Evolutionary conservation across 1,140 invertebrate genomes (phyloP).

Genomic region (Euura saliciscinereae): DNA sequence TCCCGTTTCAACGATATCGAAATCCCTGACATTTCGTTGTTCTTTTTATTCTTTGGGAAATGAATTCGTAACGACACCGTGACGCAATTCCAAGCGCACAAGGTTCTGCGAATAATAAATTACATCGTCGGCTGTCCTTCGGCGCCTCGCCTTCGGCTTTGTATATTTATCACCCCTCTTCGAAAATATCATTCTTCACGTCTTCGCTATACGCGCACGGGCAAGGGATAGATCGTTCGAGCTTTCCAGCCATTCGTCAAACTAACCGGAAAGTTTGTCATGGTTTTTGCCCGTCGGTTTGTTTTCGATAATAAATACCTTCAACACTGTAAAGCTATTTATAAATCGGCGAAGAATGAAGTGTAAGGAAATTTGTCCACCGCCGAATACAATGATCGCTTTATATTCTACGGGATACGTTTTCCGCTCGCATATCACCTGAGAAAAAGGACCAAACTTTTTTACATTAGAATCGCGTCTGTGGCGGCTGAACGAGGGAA

Average conservation of each 20-base stretch:
- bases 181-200: conserved; percentile 1
- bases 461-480: too few species aligned
- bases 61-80: conserved; percentile 2
- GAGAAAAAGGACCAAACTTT: too few species aligned
- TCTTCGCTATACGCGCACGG: background rate
- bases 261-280: conserved; percentile 7
- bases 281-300: background rate
- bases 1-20: too few species aligned
- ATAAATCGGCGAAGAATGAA: too few species aligned
- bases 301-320: background rate
- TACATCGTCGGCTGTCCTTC: background rate
- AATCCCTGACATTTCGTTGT: too few species aligned
- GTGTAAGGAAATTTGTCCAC: too few species aligned
- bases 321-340: too few species aligned
- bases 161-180: conserved; percentile 5
- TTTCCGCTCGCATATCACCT: too few species aligned
- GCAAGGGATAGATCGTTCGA: background rate
- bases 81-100: background rate
- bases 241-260: background rate
- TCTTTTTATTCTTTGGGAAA: background rate
- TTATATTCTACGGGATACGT: too few species aligned
- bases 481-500: too few species aligned
- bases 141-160: conserved; percentile 4
- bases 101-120: conserved; percentile 3
- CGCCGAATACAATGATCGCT: too few species aligned